phyloP scores from a whole-genome alignment of 2,113 vertebrate species.

The Gopherus evgoodei region DNA sequence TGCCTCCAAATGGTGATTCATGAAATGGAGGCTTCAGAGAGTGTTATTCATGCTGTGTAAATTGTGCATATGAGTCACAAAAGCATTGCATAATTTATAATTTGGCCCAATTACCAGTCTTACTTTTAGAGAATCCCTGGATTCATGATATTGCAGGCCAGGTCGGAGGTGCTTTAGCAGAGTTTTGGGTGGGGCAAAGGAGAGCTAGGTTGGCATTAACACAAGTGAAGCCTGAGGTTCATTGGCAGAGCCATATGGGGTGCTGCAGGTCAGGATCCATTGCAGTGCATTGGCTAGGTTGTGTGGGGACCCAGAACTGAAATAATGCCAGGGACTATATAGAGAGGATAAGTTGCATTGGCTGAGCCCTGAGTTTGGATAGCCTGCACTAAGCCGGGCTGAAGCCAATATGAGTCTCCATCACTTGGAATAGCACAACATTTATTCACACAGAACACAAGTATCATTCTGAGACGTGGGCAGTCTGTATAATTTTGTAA shows the following conservation, averaged over 20 bases:
- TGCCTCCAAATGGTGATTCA: background rate
- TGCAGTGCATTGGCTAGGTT: background rate
- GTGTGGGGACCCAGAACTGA: background rate
- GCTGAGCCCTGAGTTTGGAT: background rate
- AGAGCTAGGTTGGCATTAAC: background rate
- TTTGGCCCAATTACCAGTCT: background rate
- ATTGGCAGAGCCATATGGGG: background rate
- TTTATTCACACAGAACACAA: background rate
- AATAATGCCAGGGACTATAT: background rate
- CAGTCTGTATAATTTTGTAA: background rate
- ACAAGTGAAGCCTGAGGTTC: background rate
- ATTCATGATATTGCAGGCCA: background rate
- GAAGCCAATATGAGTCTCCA: background rate
- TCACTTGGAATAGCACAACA: background rate
- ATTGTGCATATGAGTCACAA: background rate
- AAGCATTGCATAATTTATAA: background rate
- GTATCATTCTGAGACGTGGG: background rate
- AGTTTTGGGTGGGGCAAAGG: background rate
- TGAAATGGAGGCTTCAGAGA: background rate
- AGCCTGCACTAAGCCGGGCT: background rate
- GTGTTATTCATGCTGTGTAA: background rate
- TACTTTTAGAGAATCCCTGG: background rate
- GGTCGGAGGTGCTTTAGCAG: background rate
- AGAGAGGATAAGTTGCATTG: background rate
- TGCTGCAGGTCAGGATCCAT: background rate